phyloP scores from a whole-genome alignment of 2,797 vertebrate species.

The Eulemur albifrons region DNA sequence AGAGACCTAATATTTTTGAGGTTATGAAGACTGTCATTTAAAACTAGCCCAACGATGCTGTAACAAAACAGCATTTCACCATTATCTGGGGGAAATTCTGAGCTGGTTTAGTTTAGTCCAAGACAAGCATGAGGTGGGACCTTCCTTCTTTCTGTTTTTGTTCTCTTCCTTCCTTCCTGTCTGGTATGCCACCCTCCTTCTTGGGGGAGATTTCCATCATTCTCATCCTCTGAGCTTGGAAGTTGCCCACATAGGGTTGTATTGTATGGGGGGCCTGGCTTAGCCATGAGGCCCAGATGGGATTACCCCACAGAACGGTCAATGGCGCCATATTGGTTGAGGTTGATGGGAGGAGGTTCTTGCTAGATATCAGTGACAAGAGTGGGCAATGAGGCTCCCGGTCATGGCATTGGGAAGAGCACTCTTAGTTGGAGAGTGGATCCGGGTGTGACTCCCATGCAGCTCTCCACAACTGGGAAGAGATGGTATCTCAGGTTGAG shows the following conservation, averaged over 20 bases:
- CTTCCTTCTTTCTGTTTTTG: not conserved
- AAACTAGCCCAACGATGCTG: not conserved
- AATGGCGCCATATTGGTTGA: not conserved
- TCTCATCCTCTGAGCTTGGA: not conserved
- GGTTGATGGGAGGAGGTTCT: not conserved
- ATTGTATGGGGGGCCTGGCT: rapidly evolving
- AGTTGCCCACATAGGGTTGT: not conserved
- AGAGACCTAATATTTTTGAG: not conserved
- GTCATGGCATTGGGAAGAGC: not conserved
- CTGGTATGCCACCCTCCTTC: rapidly evolving
- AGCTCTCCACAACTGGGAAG: not conserved
- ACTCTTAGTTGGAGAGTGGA: too few species aligned
- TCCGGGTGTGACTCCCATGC: rapidly evolving
- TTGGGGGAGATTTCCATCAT: not conserved
- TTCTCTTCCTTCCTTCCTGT: not conserved
- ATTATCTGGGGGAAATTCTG: not conserved
- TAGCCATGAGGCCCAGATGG: not conserved
- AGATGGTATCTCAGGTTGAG: not conserved
- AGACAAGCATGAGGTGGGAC: rapidly evolving
- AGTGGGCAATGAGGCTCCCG: not conserved
- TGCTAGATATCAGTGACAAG: not conserved
- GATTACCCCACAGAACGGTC: not conserved
- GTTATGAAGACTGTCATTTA: not conserved
- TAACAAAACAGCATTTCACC: not conserved
- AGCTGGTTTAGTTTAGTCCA: not conserved